Evolutionary conservation across 2,888 invertebrate genomes (phyloP).

Genomic region (Margaritifera margaritifera): DNA sequence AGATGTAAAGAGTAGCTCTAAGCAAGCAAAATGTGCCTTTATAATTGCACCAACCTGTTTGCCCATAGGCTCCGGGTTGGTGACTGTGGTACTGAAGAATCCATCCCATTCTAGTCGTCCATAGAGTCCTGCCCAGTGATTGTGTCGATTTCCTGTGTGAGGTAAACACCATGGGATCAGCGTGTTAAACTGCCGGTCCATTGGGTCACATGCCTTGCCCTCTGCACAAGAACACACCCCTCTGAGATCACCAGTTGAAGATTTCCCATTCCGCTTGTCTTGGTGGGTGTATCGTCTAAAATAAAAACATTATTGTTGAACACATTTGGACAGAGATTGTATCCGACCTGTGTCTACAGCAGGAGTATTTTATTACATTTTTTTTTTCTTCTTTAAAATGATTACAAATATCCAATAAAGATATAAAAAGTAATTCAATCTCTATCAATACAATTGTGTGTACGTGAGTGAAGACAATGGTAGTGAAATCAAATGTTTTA

Average conservation of each 20-base stretch:
- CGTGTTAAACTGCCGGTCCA: conserved; percentile 86
- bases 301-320: conserved; percentile 1
- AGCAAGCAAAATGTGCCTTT: neutral
- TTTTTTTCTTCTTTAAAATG: too few relatives aligned
- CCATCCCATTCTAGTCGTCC: conserved; percentile 87
- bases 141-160: conserved; percentile 88
- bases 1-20: neutral
- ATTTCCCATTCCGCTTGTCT: conserved; percentile 76
- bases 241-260: conserved; percentile 75
- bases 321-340: too few relatives aligned
- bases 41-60: conserved; percentile 78
- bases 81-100: conserved; percentile 85
- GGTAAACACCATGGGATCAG: conserved; percentile 91
- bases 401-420: too few relatives aligned
- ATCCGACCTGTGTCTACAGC: too few relatives aligned
- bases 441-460: too few relatives aligned
- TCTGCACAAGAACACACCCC: conserved; percentile 86
- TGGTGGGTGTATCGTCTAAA: conserved; percentile 76
- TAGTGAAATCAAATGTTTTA: too few relatives aligned
- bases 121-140: conserved; percentile 90
- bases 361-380: too few relatives aligned
- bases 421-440: too few relatives aligned
- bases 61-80: conserved; percentile 91
- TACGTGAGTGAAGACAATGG: too few relatives aligned
- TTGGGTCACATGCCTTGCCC: conserved; percentile 78